Conservation (phyloP, 1,140 invertebrate genomes). For the Drosophila miranda region DNA sequence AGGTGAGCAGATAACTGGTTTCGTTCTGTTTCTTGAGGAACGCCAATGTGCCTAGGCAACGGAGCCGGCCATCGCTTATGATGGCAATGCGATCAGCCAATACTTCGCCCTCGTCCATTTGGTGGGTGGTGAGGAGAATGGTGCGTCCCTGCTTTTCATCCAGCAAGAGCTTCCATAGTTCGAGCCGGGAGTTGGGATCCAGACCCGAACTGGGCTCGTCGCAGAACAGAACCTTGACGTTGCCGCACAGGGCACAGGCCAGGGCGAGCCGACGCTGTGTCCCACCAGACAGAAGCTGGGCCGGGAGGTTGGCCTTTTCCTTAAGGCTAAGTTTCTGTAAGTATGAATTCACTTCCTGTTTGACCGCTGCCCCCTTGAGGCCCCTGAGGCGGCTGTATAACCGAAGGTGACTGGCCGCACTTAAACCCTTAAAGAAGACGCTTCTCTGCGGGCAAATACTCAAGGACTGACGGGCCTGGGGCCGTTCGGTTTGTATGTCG, state of each 20-base stretch:
- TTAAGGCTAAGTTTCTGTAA: conserved; percentile 35
- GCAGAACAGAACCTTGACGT: conserved; percentile 86
- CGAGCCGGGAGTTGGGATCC: conserved; percentile 93
- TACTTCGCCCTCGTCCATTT: conserved; percentile 98
- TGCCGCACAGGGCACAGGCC: conserved; percentile 88
- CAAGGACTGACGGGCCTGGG: conserved; percentile 67
- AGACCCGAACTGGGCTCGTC: conserved; percentile 97
- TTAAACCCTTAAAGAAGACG: conserved; percentile 93
- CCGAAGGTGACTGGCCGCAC: conserved; percentile 92
- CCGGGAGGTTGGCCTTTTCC: conserved; percentile 7
- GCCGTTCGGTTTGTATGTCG: conserved; percentile 84
- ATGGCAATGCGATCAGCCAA: conserved; percentile 95
- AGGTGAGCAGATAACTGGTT: conserved; percentile 25
- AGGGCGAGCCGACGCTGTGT: conserved; percentile 91
- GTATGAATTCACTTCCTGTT: conserved; percentile 23
- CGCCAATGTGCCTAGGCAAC: conserved; percentile 91
- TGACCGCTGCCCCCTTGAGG: conserved; percentile 3
- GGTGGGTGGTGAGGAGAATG: conserved; percentile 96
- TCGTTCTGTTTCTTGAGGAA: conserved; percentile 93
- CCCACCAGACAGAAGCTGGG: conserved; percentile 87
- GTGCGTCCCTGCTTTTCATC: conserved; percentile 83
- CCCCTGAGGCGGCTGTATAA: conserved; percentile 41
- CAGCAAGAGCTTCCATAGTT: conserved; percentile 92
- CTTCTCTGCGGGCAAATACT: conserved; percentile 97
- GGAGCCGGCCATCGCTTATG: conserved; percentile 90